Conservation (phyloP, 2,113 vertebrate species). For the Petroica traversi region DNA sequence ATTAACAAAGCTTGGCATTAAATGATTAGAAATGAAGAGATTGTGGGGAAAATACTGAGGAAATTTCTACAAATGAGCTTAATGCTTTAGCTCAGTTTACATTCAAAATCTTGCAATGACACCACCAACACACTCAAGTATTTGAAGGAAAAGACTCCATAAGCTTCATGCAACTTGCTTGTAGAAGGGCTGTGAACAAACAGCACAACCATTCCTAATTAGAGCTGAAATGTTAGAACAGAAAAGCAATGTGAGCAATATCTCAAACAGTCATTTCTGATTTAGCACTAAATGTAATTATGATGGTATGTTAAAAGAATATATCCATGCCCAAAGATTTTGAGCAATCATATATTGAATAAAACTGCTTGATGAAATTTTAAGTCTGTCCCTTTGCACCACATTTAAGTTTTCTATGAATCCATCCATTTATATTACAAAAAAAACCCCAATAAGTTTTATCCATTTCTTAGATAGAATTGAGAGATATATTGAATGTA, state of each 20-base stretch:
- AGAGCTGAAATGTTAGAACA: slow-evolving; percentile 3
- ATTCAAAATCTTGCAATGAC: neutral
- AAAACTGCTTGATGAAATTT: slow-evolving; percentile 3
- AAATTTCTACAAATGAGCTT: neutral
- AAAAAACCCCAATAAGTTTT: neutral
- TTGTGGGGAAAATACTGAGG: neutral
- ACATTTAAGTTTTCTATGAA: neutral
- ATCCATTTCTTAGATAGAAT: slow-evolving; percentile 2
- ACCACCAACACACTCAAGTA: neutral
- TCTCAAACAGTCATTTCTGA: neutral
- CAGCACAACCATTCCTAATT: neutral
- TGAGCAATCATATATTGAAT: neutral
- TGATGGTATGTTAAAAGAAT: slow-evolving; percentile 7
- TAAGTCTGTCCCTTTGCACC: neutral
- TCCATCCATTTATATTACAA: neutral
- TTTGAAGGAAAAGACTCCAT: neutral
- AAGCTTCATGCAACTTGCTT: neutral
- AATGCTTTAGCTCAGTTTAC: neutral
- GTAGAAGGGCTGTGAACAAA: neutral
- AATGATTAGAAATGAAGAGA: neutral
- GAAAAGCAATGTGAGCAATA: slow-evolving; percentile 12
- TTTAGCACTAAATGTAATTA: slow-evolving; percentile 31
- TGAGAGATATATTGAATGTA: neutral
- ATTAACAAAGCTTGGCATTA: neutral
- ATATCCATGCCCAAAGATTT: neutral